Evolutionary conservation across 1,140 invertebrate species (phyloP), one percentile per base, ranked within the genome.

Genomic region (Hyphantria cunea): DNA sequence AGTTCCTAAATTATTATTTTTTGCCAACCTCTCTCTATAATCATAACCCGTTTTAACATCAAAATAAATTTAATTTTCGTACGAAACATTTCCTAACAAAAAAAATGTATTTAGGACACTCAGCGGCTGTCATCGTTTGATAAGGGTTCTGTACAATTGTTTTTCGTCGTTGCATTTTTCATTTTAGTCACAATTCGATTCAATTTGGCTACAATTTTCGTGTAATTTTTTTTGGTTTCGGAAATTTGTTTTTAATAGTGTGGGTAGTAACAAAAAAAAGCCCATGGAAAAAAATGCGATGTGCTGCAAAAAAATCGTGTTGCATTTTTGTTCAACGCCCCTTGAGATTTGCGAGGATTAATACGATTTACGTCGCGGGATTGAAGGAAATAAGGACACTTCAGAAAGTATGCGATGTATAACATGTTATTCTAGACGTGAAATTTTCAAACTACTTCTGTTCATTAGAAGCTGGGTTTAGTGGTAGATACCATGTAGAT

Each of bases 31-130:
- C n/a, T 12, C 41, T 2, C 41, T 0, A 44, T 44, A 44, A 44
- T 13, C n/a, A n/a, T 44, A 13, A 44, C 41, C 41, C 11, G 41
- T 44, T 44, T 44, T 44, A 48, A 49, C 47, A 58, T 48, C 17
- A 42, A 48, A 48, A 48, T 45, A 14, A 48, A 58, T 45, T 55
- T 55, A 55, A 55, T 55, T 47, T 42, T 44, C 17, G 41, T 3
- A 7, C 41, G 12, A 55, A 58, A 37, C 11, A 32, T 45, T 39
- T 12, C 17, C 17, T n/a, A 37, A 8, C 45, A 58, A 58, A 56
- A 56, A 58, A 49, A 0, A 41, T 49, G 32, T 55, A 55, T 34
- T 34, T 31, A 31, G 41, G 41, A 33, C 31, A 45, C 32, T 45
- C 37, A 10, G 15, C 9, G 11, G 45, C 32, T 58, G 45, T 58